Base-by-base conservation (phyloP, 2,888 invertebrate species). In the Chymomyza fuscimana region DNA sequence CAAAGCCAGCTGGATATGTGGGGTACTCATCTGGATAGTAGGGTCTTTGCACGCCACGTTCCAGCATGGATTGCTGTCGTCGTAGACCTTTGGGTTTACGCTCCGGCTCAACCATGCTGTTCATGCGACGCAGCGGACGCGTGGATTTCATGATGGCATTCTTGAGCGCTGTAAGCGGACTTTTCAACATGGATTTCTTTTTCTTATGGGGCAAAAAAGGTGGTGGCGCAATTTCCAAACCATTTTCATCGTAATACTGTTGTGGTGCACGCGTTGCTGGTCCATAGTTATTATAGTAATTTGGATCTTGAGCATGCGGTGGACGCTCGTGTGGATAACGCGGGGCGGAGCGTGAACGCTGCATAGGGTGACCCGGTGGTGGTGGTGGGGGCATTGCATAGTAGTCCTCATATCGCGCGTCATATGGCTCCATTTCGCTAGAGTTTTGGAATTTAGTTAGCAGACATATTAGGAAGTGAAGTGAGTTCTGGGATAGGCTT, bases 361-460 rank as follows among this genome's bases (percentile, higher is more conserved):
- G 84, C 85, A 86, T 87, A 70, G 79, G 78, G 63, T 85, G 82
- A 4, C 80, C 75, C 22, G 78, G 82, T 62, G 87, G 81, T 50
- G 81, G 79, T 65, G 87, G 88, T 29, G 89, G 90, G 19, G 89
- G 84, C 82, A 88, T 90, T 68, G 87, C 81, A 77, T 91, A 91
- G 80, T 87, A 90, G 70, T 90, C 89, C 74, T 89, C 88, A 78
- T 91, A 91, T 68, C 88, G 87, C 78, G 81, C 82, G 75, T 91
- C 90, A 81, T 90, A 91, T 81, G 91, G 89, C 92, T 91, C 91
- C 92, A 92, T 90, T 85, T 91, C 91, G 89, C 92, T 92, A 89
- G 74, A 89, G 76, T 82, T 71, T 81, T 77, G 67, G 12, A 73
- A 81, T 75, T 71, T 58, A 40, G 67, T 72, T 65, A 63, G 58